Percentiles rank a stretch among this genome's conserved stretches.
These are phyloP conservation scores for Glossophaga mutica DNA, from an alignment of 2,797 vertebrate genomes.

Conservation along the genomic window DNA sequence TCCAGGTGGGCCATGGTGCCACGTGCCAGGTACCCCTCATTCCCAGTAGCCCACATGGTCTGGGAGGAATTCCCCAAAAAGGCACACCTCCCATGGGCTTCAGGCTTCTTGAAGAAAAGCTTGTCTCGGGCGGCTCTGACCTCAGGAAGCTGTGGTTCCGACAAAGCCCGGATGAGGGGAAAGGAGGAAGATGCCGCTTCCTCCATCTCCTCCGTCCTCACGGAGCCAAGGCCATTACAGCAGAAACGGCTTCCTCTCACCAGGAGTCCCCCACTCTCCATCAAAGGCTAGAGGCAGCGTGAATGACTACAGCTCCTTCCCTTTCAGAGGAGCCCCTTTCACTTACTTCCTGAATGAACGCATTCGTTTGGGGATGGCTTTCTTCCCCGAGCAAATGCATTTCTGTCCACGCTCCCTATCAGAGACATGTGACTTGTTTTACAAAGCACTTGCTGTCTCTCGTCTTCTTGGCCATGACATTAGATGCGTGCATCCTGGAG, in stretches of 20 bases:
- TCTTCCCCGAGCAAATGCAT: not conserved
- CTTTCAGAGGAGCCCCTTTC: not conserved
- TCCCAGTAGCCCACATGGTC: accelerated
- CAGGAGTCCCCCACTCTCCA: not conserved
- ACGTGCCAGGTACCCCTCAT: not conserved
- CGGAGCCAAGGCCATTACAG: not conserved
- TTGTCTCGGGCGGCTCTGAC: not conserved
- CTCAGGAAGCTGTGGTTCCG: not conserved
- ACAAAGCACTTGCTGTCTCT: not conserved
- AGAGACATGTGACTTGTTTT: not conserved
- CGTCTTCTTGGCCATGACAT: not conserved
- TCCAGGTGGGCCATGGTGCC: not conserved
- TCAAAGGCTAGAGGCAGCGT: not conserved
- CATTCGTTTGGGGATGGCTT: not conserved
- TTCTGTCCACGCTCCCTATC: conserved; percentile 28
- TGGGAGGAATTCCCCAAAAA: not conserved
- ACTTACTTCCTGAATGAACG: conserved; percentile 44
- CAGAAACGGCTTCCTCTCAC: not conserved
- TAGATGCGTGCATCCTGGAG: not conserved
- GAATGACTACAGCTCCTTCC: not conserved
- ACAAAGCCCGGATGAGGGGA: not conserved
- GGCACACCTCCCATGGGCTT: not conserved
- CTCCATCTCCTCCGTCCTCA: not conserved
- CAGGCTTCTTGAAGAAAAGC: not conserved
- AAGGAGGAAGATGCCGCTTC: not conserved